Evolutionary conservation across 2,888 invertebrate genomes (phyloP), one percentile per base, ranked within the genome.

Genomic region (Dilophus febrilis): DNA sequence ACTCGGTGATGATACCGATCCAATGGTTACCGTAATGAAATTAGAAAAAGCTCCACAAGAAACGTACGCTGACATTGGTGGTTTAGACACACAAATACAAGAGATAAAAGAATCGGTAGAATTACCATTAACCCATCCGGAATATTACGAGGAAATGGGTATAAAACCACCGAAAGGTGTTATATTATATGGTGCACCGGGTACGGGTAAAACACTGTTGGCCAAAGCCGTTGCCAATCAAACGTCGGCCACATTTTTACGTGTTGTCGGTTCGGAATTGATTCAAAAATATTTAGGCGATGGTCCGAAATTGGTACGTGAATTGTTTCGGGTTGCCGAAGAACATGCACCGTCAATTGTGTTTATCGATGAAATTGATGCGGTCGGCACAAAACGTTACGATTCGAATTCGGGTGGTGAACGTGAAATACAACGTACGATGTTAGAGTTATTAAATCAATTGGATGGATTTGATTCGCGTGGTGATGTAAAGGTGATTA

Each of bases 21-120:
- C 98, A 4, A 98, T 98, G 97, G 98, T 99, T 3, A 97, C 95
- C 11, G 98, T 99, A 2, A 99, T 98, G 98, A 99, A 98, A 61
- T 65, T 98, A 35, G 98, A 99, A 58, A 99, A 99, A 57, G 98
- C 98, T 8, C 98, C 98, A 1, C 95, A 94, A 59, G 98, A 98
- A 65, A 98, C 97, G 0, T 98, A 98, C 59, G 97, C 97, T 12
- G 98, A 94, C 64, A 97, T 97, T 60, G 95, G 95, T 55, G 95
- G 94, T 13, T 67, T 97, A 11, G 95, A 95, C 56, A 86, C 85
- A 28, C 98, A 98, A 65, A 98, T 98, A 57, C 97, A 91, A 60
- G 87, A 92, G 64, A 92, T 92, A 44, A 92, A 92, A 64, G 98
- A 98, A 67, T 94, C 95, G 34, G 98, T 99, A 8, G 98, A 99